Conservation (phyloP, 2,888 invertebrate species). For the Cantharis flavilabris region DNA sequence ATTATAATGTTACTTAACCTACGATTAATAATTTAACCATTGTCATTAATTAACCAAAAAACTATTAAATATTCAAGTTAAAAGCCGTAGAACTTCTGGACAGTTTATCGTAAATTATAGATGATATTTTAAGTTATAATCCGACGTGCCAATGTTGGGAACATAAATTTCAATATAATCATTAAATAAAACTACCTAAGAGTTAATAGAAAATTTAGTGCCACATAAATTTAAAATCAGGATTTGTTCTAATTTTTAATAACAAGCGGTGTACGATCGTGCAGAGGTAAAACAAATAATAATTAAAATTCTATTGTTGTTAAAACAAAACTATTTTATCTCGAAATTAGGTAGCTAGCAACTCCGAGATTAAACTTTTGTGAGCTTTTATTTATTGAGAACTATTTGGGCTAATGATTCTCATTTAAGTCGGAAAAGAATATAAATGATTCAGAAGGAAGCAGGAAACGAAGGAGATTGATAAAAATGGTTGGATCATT, state of each 20-base stretch:
- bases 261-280: neutral
- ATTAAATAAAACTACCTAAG: neutral
- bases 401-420: conserved; percentile 22
- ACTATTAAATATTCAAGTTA: neutral
- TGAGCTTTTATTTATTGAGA: conserved; percentile 19
- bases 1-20: neutral
- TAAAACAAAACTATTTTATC: neutral
- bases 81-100: neutral
- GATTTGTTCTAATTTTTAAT: neutral
- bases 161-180: neutral
- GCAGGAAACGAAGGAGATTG: conserved; percentile 6
- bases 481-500: neutral
- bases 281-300: neutral
- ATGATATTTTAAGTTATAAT: neutral
- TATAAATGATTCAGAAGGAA: conserved; percentile 11
- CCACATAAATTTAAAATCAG: neutral
- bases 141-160: neutral
- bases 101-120: neutral
- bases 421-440: conserved; percentile 6
- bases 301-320: neutral
- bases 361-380: conserved; percentile 18
- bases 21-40: neutral
- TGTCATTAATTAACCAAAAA: neutral
- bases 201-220: neutral
- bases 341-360: neutral